These are phyloP conservation scores for Ophion ventricosus DNA, from an alignment of 2,888 invertebrate genomes.

Conservation along the genomic window DNA sequence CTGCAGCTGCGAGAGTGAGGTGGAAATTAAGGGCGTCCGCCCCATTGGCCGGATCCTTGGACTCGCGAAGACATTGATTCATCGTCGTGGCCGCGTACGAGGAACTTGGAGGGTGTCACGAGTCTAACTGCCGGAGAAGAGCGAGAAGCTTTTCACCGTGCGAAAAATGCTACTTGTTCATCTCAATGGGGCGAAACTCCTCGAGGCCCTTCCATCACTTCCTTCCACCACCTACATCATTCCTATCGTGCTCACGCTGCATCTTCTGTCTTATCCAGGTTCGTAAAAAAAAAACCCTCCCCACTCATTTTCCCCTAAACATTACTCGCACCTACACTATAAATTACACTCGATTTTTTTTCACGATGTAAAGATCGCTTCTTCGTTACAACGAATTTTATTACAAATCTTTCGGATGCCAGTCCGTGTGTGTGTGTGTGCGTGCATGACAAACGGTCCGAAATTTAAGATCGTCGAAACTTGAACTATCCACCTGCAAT, in stretches of 20 bases:
- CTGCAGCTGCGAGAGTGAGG: not conserved
- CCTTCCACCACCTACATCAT: slow-evolving; percentile 53
- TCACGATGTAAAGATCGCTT: not conserved
- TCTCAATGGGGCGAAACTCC: slow-evolving; percentile 56
- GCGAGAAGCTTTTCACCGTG: slow-evolving; percentile 54
- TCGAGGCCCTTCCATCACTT: slow-evolving; percentile 53
- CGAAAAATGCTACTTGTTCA: slow-evolving; percentile 62
- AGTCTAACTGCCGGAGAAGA: slow-evolving; percentile 53
- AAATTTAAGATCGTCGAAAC: not conserved
- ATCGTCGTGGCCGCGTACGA: slow-evolving; percentile 45
- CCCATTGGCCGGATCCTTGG: slow-evolving; percentile 32
- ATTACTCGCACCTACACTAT: not conserved
- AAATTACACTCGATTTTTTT: not conserved
- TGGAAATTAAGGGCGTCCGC: not conserved
- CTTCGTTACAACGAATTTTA: not conserved
- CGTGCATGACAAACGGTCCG: not conserved
- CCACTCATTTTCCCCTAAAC: slow-evolving; percentile 17
- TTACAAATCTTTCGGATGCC: not conserved
- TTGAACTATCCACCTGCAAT: not conserved
- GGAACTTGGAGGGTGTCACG: slow-evolving; percentile 53
- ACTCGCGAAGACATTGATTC: slow-evolving; percentile 2
- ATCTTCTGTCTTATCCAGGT: slow-evolving; percentile 65
- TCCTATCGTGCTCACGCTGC: slow-evolving; percentile 61
- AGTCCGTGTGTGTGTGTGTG: not conserved
- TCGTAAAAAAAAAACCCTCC: slow-evolving; percentile 33